Conservation (phyloP, 2,888 invertebrate genomes). For the Sesia apiformis region DNA sequence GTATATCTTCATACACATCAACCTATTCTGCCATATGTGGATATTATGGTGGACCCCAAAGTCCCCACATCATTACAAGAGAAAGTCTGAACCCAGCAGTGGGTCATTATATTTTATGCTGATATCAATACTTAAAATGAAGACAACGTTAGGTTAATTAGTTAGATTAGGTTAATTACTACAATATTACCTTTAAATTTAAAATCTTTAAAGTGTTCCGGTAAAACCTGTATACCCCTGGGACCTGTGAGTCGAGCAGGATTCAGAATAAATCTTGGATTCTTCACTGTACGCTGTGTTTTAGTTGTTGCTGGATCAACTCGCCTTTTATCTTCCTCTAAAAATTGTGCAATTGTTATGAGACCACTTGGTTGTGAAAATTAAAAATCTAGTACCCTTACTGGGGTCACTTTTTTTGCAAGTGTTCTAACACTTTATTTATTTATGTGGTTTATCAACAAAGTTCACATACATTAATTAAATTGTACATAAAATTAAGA, state of each 20-base stretch:
- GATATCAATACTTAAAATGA: too few species aligned
- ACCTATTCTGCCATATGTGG: too few species aligned
- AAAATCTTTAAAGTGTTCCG: slow-evolving; percentile 85
- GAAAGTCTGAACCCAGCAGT: too few species aligned
- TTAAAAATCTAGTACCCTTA: not conserved
- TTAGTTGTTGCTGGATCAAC: slow-evolving; percentile 54
- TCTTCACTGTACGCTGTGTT: slow-evolving; percentile 73
- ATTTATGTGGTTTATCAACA: not conserved
- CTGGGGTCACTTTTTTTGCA: not conserved
- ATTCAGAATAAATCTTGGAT: slow-evolving; percentile 80
- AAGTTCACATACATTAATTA: not conserved
- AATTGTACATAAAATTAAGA: not conserved
- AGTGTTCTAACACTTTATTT: not conserved
- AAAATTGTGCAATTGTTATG: slow-evolving; percentile 9
- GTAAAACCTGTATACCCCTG: slow-evolving; percentile 87
- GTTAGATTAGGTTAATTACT: too few species aligned
- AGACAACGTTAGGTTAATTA: too few species aligned
- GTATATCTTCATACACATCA: too few species aligned
- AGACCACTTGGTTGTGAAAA: too few species aligned
- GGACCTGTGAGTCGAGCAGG: slow-evolving; percentile 82
- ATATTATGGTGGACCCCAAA: too few species aligned
- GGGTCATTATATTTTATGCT: too few species aligned
- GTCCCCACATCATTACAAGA: too few species aligned
- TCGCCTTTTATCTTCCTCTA: slow-evolving; percentile 58
- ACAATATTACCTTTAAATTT: slow-evolving; percentile 78